Percentiles rank a stretch among this genome's conserved stretches.
Evolutionary conservation across 1,140 invertebrate species (phyloP).

Genomic region (Drosophila pachea): DNA sequence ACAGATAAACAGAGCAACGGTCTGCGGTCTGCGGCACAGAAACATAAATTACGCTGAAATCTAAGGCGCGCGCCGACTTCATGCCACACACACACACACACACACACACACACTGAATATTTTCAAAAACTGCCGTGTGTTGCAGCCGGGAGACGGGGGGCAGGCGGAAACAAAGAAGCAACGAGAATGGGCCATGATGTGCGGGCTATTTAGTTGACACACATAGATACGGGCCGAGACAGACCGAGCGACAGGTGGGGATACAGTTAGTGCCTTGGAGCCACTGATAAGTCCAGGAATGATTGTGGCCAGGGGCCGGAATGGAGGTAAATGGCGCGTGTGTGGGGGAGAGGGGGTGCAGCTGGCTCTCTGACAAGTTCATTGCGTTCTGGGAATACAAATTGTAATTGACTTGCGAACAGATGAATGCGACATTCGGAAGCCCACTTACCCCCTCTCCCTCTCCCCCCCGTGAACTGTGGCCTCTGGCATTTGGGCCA

Average conservation of each 20-base stretch:
- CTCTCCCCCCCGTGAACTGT: no score
- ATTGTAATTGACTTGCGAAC: constrained; percentile 42
- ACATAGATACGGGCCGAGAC: constrained; percentile 50
- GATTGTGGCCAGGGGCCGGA: constrained; percentile 8
- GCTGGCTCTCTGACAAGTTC: constrained; percentile 38
- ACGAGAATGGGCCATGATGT: constrained; percentile 11
- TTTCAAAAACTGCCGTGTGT: constrained; percentile 55
- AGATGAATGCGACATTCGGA: constrained; percentile 1
- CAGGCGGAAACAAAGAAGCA: constrained; percentile 18
- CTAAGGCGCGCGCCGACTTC: constrained; percentile 40
- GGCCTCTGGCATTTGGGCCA: constrained; percentile 34
- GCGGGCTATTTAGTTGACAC: constrained; percentile 49
- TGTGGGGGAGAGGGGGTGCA: constrained; percentile 8
- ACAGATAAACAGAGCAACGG: constrained; percentile 47
- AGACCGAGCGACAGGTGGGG: neutral
- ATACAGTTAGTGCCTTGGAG: constrained; percentile 10
- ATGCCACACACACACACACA: constrained; percentile 2
- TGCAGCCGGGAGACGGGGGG: neutral
- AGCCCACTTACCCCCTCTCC: neutral
- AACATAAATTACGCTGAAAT: constrained; percentile 69
- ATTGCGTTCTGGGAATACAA: constrained; percentile 30
- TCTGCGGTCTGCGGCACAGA: constrained; percentile 43
- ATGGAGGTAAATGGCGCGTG: constrained; percentile 18
- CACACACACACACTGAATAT: constrained; percentile 7
- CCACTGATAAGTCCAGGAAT: constrained; percentile 21